Conservation (phyloP, 2,888 invertebrate species). For the Leucoptera coffeella region DNA sequence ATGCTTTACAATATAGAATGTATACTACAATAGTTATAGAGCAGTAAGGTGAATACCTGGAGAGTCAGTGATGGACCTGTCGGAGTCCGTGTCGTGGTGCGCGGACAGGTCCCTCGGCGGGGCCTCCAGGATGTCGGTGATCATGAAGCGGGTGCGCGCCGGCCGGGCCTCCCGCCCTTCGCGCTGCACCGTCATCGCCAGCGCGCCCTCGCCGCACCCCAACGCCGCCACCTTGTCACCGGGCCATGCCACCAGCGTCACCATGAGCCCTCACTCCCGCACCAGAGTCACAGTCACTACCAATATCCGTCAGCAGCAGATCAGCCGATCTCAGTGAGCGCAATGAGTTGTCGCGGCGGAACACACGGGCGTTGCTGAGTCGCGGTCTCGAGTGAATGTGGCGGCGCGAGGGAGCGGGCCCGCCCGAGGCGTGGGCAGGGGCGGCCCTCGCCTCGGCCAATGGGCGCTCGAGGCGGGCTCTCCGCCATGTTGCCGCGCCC, state of each 20-base stretch:
- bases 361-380: too few species aligned
- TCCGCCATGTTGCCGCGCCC: neutral
- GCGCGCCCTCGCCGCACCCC: constrained; percentile 23
- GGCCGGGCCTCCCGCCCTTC: constrained; percentile 68
- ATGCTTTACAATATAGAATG: too few species aligned
- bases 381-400: too few species aligned
- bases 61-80: constrained; percentile 53
- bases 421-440: constrained; percentile 12
- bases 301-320: too few species aligned
- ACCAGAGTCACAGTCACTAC: too few species aligned
- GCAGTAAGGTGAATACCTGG: constrained; percentile 21
- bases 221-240: constrained; percentile 21
- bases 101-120: constrained; percentile 53
- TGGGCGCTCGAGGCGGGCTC: constrained; percentile 13
- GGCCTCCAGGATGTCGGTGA: constrained; percentile 75
- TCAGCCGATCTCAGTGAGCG: too few species aligned
- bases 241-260: constrained; percentile 19
- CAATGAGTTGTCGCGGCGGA: too few species aligned
- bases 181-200: constrained; percentile 57
- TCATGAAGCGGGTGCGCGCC: constrained; percentile 80
- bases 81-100: constrained; percentile 49
- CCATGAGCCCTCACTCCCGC: constrained; percentile 6
- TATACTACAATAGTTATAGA: too few species aligned
- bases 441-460: constrained; percentile 10
- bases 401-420: constrained; percentile 10